phyloP scores from a whole-genome alignment of 2,888 invertebrate species.

The Tenodera sinensis region DNA sequence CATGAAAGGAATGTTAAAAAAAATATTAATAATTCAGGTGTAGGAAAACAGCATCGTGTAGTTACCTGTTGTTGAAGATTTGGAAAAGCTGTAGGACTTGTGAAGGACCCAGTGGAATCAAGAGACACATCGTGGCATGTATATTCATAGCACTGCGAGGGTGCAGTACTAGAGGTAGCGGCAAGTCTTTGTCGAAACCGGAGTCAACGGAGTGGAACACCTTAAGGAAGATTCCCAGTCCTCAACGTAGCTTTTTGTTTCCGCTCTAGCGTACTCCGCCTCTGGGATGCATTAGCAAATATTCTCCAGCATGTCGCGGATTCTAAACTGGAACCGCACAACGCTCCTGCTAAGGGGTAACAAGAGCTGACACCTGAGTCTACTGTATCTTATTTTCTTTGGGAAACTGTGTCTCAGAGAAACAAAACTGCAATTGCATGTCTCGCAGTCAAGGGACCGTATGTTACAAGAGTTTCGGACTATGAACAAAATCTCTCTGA shows the following conservation, averaged over 20 bases:
- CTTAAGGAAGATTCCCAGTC: not conserved
- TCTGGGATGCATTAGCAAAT: not conserved
- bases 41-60: too few relatives aligned
- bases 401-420: not conserved
- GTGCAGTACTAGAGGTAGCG: not conserved
- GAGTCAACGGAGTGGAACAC: not conserved
- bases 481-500: too few relatives aligned
- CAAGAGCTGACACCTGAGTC: not conserved
- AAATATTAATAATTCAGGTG: too few relatives aligned
- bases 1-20: too few relatives aligned
- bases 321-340: not conserved
- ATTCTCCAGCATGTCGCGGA: not conserved
- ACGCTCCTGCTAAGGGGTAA: not conserved
- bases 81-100: not conserved
- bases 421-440: not conserved
- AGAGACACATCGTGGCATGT: not conserved
- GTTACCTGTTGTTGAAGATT: too few relatives aligned
- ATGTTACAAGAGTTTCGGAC: too few relatives aligned
- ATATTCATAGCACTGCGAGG: not conserved
- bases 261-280: not conserved
- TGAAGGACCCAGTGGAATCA: not conserved
- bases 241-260: not conserved
- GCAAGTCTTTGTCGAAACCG: not conserved
- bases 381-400: not conserved
- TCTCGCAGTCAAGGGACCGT: not conserved